Percentiles rank a stretch among this genome's conserved stretches.
Evolutionary conservation across 2,888 invertebrate genomes (phyloP).

Genomic region (Chymomyza procnemis): DNA sequence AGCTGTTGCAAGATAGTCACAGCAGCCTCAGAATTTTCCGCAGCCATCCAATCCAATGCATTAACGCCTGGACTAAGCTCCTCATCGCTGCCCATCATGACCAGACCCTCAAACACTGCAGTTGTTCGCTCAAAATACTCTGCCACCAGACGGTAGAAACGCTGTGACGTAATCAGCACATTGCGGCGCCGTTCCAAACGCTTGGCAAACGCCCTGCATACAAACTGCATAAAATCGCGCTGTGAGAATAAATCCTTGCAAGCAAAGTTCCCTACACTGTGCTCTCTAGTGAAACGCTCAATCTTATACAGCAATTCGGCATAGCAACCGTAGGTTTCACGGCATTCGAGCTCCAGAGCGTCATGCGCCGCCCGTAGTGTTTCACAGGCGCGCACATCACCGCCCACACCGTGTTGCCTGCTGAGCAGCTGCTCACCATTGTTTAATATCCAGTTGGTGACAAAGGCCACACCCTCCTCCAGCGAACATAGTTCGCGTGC

Average conservation of each 20-base stretch:
- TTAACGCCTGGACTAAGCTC: conserved; percentile 45
- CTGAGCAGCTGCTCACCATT: conserved; percentile 87
- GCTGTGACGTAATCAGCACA: conserved; percentile 85
- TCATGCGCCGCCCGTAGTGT: conserved; percentile 86
- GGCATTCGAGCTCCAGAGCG: conserved; percentile 86
- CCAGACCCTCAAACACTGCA: conserved; percentile 83
- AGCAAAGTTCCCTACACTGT: conserved; percentile 66
- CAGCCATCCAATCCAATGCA: conserved; percentile 30
- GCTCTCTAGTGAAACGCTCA: conserved; percentile 80
- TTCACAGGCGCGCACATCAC: conserved; percentile 85
- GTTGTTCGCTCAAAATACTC: conserved; percentile 85
- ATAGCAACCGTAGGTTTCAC: conserved; percentile 88
- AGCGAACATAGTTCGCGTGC: conserved; percentile 82
- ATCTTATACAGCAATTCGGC: conserved; percentile 87
- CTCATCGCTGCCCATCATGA: conserved; percentile 80
- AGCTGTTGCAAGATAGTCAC: conserved; percentile 81
- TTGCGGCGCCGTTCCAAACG: conserved; percentile 86
- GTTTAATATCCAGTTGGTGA: conserved; percentile 88
- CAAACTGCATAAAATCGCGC: conserved; percentile 89
- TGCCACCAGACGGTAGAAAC: conserved; percentile 87
- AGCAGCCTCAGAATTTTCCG: conserved; percentile 81
- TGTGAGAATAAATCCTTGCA: conserved; percentile 85
- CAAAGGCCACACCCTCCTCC: conserved; percentile 84
- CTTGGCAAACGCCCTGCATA: conserved; percentile 87
- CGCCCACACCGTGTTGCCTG: conserved; percentile 84